Percentiles rank a stretch among this genome's conserved stretches.
Evolutionary conservation across 2,113 vertebrate genomes (phyloP).

Genomic region (Etia nguti): DNA sequence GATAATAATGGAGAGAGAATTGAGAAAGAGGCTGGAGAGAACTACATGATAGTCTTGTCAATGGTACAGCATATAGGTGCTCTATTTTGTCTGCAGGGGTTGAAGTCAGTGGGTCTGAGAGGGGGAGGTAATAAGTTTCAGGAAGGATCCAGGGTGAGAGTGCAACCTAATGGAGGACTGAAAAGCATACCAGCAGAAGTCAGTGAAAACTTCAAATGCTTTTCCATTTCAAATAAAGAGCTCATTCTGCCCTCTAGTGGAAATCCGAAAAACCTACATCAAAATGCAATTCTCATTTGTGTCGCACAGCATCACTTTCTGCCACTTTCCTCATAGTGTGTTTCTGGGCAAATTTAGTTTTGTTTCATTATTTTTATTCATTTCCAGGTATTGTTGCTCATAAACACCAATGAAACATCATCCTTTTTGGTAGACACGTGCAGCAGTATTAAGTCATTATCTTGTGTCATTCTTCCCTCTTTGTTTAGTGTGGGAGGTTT

Average conservation of each 20-base stretch:
- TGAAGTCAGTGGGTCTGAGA: slow-evolving; percentile 3
- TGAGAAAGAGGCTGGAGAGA: neutral
- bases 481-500: neutral
- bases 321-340: neutral
- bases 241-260: slow-evolving; percentile 47
- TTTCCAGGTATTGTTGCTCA: neutral
- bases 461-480: neutral
- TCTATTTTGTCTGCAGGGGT: neutral
- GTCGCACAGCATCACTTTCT: neutral
- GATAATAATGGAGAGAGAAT: neutral
- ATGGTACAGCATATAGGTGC: neutral
- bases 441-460: neutral
- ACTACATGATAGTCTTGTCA: neutral
- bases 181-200: neutral
- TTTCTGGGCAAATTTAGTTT: neutral
- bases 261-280: neutral
- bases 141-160: neutral
- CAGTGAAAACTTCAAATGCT: neutral
- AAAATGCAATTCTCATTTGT: neutral
- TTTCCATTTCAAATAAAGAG: neutral
- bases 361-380: neutral
- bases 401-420: neutral
- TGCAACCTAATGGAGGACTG: neutral
- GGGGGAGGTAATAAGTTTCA: neutral
- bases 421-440: neutral